Conservation (phyloP, 1,140 invertebrate species). For the Tigriopus japonicus region DNA sequence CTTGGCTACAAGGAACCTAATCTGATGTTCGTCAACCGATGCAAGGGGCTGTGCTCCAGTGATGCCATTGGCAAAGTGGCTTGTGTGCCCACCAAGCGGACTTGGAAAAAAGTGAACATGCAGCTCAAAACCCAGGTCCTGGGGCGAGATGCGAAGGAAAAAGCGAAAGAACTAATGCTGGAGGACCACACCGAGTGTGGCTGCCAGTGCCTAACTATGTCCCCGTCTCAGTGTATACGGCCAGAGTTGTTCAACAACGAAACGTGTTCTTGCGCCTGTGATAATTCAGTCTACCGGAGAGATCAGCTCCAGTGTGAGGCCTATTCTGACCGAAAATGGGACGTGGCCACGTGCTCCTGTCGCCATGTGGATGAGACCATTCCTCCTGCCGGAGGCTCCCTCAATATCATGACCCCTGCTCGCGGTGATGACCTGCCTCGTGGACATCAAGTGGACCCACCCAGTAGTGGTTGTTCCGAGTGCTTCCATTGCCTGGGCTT, state of each 20-base stretch:
- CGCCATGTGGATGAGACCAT: background rate
- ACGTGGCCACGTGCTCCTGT: background rate
- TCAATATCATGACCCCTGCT: background rate
- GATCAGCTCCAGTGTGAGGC: background rate
- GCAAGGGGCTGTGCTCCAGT: conserved; percentile 7
- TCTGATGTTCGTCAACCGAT: conserved; percentile 6
- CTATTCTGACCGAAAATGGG: background rate
- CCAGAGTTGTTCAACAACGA: background rate
- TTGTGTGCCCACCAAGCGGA: conserved; percentile 5
- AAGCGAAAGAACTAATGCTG: background rate
- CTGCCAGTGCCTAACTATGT: background rate
- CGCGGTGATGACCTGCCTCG: background rate
- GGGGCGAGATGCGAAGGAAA: conserved; percentile 1
- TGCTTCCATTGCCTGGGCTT: background rate
- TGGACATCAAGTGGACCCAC: background rate
- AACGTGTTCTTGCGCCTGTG: conserved; percentile 5
- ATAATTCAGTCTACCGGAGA: background rate
- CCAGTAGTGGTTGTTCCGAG: background rate
- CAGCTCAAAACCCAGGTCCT: conserved; percentile 10
- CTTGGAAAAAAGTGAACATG: conserved; percentile 9
- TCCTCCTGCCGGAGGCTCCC: background rate
- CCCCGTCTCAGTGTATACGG: background rate
- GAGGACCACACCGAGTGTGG: conserved; percentile 9
- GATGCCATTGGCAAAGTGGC: background rate
- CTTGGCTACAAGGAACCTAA: conserved; percentile 13